Conservation (phyloP, 2,797 vertebrate species). For the Sarcophilus harrisii region DNA sequence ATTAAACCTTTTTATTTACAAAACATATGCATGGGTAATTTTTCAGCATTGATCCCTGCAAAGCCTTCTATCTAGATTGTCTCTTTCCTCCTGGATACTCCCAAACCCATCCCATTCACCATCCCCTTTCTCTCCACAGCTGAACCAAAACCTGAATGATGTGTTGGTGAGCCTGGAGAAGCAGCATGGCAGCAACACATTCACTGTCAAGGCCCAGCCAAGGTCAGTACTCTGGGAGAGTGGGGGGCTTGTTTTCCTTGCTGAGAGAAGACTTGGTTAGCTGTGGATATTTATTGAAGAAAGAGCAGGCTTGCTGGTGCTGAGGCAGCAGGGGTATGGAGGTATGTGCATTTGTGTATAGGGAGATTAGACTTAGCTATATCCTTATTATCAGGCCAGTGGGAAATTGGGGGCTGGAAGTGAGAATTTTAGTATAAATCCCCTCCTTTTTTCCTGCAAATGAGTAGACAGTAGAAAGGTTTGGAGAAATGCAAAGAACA, state of each 20-base stretch:
- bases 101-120: not conserved
- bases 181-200: conserved; percentile 87
- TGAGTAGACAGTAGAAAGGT: not conserved
- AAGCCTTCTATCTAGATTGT: too few relatives aligned
- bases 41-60: too few relatives aligned
- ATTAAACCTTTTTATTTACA: too few relatives aligned
- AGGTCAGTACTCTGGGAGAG: conserved; percentile 83
- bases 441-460: not conserved
- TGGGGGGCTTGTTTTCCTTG: not conserved
- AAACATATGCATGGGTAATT: too few relatives aligned
- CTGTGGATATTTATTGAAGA: not conserved
- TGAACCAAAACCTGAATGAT: conserved; percentile 94
- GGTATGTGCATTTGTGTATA: fast-evolving
- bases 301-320: not conserved
- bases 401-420: not conserved
- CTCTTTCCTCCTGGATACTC: not conserved
- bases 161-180: conserved; percentile 95
- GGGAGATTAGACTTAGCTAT: not conserved
- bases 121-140: conserved; percentile 83
- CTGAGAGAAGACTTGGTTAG: not conserved
- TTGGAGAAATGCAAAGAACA: not conserved
- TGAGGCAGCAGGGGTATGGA: not conserved
- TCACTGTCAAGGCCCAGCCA: conserved; percentile 87
- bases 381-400: not conserved
- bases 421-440: not conserved